phyloP scores from a whole-genome alignment of 2,797 vertebrate genomes.

The Helicolenus hilgendorfi region DNA sequence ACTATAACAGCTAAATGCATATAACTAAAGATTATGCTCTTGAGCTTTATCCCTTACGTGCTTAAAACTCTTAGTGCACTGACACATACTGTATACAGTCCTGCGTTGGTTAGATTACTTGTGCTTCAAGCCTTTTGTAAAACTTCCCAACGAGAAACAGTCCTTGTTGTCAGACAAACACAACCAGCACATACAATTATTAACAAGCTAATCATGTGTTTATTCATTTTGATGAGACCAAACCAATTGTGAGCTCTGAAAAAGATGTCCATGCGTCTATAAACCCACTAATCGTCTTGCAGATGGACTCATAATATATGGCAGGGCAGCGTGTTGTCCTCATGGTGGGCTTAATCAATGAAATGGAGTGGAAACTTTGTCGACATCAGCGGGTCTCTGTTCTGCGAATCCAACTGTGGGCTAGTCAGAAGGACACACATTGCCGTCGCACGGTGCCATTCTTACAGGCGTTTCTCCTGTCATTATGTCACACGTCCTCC shows the following conservation, averaged over 20 bases:
- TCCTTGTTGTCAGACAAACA: neutral
- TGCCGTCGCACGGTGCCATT: constrained; percentile 28
- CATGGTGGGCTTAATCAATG: constrained; percentile 90
- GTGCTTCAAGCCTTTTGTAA: neutral
- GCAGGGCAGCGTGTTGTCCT: constrained; percentile 82
- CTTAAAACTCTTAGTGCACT: neutral
- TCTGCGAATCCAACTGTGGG: constrained; percentile 89
- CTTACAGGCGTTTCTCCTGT: constrained; percentile 47
- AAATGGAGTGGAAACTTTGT: constrained; percentile 90
- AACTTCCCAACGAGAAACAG: neutral
- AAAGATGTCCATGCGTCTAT: constrained; percentile 21
- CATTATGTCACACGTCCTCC: constrained; percentile 38
- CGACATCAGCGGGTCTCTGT: constrained; percentile 91
- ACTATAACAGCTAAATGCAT: neutral
- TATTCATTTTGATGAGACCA: constrained; percentile 45
- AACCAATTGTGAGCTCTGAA: constrained; percentile 18
- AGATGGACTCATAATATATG: constrained; percentile 92
- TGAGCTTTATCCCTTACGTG: neutral
- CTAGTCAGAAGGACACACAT: constrained; percentile 81
- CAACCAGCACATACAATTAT: neutral
- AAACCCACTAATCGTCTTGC: constrained; percentile 72
- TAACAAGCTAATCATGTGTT: constrained; percentile 29
- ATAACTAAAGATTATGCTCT: neutral
- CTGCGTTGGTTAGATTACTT: neutral
- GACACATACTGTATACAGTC: neutral